These are phyloP conservation scores for Beris morrisii DNA, from an alignment of 2,888 invertebrate species.

Conservation along the genomic window DNA sequence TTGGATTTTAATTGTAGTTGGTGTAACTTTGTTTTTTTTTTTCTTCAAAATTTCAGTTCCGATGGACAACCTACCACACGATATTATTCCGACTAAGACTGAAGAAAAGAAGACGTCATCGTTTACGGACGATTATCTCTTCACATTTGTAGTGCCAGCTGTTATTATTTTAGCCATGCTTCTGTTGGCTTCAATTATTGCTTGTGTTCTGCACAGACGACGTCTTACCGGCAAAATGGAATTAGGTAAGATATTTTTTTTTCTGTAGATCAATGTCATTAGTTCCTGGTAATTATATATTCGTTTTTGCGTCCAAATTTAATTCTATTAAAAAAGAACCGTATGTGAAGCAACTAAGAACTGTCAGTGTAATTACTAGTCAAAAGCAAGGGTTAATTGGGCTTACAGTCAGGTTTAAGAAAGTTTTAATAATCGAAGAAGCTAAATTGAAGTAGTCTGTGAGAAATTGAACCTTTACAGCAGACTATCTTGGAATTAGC, in stretches of 20 bases:
- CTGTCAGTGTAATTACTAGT: neutral
- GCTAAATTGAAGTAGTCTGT: too few species aligned
- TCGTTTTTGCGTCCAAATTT: too few species aligned
- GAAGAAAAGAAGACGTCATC: conserved; percentile 54
- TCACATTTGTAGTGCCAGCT: conserved; percentile 87
- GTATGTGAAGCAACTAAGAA: too few species aligned
- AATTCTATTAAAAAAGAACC: too few species aligned
- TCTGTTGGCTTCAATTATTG: conserved; percentile 81
- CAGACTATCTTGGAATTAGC: too few species aligned
- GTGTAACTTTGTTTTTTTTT: conserved; percentile 4
- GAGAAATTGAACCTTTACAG: too few species aligned
- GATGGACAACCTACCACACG: conserved; percentile 47
- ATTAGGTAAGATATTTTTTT: conserved; percentile 57
- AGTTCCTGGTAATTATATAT: too few species aligned
- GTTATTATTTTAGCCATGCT: conserved; percentile 87
- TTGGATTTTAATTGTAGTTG: neutral
- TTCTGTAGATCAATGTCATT: too few species aligned
- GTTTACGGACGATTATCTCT: conserved; percentile 66
- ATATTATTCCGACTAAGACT: conserved; percentile 48
- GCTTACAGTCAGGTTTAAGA: too few species aligned
- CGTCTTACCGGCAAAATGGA: conserved; percentile 84
- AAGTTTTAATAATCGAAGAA: too few species aligned
- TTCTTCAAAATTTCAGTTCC: conserved; percentile 41
- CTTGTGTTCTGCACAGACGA: conserved; percentile 83
- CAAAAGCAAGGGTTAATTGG: neutral